Evolutionary conservation across 2,113 vertebrate genomes (phyloP), one percentile per base, ranked within the genome.

Genomic region (Dipodomys stephensi): DNA sequence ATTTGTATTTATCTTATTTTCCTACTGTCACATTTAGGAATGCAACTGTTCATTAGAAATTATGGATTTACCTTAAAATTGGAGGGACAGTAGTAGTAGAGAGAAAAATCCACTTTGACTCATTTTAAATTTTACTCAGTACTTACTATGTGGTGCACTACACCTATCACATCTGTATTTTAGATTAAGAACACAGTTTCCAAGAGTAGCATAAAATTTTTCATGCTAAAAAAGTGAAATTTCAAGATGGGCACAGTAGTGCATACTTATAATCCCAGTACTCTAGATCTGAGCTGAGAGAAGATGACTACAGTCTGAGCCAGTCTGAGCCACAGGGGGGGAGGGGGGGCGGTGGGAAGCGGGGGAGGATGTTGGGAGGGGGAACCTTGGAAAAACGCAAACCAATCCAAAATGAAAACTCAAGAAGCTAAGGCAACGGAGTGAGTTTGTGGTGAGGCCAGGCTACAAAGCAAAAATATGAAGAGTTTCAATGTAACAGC

Each of bases 151-250:
- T 71, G 22, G 49, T 88, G 23, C 15, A 83, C 6, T 60, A 78
- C 77, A 85, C 20, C 73, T 0, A 28, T 0, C 2, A 44, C 30
- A 57, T 28, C 62, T 87, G 0, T 57, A 82, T 60, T 87, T 80
- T 15, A 18, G 78, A 49, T 44, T 20, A 72, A 78, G 1, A 53
- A 39, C 8, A 35, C 71, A 78, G 13, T 77, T 80, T 80, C 71
- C 72, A 7, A 71, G 30, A 73, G 68, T 93, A 35, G 1, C 16
- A 44, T 86, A 85, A 65, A 88, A 64, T 64, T 30, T 85, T 86
- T 93, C 78, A 49, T 35, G 68, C 87, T 76, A 78, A 91, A 94
- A 95, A 16, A 13, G 11, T 95, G 60, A 84, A 13, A 82, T 84
- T 93, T 86, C 83, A 62, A 62, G 69, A 20, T 19, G 39, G 49